These are phyloP conservation scores for Columbina picui DNA, from an alignment of 2,113 vertebrate genomes.

Conservation along the genomic window DNA sequence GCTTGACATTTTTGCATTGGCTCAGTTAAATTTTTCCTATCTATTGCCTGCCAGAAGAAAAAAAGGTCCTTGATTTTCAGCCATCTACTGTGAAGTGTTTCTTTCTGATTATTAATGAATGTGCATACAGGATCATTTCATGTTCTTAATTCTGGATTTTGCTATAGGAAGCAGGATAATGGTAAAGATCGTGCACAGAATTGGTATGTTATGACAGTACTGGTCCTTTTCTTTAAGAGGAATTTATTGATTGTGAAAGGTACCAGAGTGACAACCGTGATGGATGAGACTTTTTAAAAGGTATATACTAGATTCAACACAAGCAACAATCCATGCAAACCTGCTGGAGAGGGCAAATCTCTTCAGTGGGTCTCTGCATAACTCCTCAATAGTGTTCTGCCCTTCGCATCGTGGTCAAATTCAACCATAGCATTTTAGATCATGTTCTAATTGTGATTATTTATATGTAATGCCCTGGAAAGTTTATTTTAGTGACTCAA, in stretches of 20 bases:
- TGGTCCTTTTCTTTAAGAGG: background rate
- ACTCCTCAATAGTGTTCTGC: background rate
- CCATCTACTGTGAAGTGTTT: conserved; percentile 5
- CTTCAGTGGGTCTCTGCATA: background rate
- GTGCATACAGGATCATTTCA: background rate
- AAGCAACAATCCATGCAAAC: background rate
- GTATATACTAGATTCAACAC: background rate
- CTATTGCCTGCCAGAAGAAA: conserved; percentile 27
- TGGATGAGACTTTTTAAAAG: background rate
- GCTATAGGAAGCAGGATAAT: background rate
- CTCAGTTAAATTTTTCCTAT: conserved; percentile 55
- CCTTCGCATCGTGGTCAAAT: background rate
- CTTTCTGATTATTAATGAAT: conserved; percentile 26
- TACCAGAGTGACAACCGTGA: background rate
- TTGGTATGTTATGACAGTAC: background rate
- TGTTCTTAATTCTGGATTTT: background rate
- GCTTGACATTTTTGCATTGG: conserved; percentile 59
- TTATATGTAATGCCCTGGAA: background rate
- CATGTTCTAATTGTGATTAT: background rate
- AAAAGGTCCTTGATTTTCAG: conserved; percentile 15
- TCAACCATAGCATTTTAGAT: background rate
- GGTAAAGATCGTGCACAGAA: background rate
- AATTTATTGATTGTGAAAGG: background rate
- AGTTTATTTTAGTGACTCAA: background rate
- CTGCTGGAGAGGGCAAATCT: background rate